These are phyloP conservation scores for Xestoiulus laeticollis DNA, from an alignment of 2,888 invertebrate species.

Conservation along the genomic window DNA sequence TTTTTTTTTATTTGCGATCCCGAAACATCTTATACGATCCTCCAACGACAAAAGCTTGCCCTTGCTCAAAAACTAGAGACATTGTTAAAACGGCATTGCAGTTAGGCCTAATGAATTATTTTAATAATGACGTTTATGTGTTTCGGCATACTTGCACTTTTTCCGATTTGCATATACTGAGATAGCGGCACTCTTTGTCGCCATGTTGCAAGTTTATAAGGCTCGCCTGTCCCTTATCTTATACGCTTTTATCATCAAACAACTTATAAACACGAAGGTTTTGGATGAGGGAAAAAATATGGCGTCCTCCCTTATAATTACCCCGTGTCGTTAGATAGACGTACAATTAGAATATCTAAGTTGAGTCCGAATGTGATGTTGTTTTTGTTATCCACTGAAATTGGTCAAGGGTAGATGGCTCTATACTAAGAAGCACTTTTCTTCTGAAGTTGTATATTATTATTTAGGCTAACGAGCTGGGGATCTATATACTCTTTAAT, in stretches of 20 bases:
- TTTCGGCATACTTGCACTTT: slow-evolving; percentile 22
- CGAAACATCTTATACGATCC: not conserved
- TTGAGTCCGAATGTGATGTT: not conserved
- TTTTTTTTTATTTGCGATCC: not conserved
- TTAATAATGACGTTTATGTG: slow-evolving; percentile 31
- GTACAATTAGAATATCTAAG: not conserved
- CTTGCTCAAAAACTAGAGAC: not conserved
- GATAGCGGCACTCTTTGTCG: slow-evolving; percentile 32
- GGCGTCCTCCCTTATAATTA: slow-evolving; percentile 36
- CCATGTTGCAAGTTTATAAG: not conserved
- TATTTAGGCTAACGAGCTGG: not conserved
- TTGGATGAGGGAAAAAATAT: not conserved
- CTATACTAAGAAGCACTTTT: not conserved
- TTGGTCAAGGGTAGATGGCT: slow-evolving; percentile 18
- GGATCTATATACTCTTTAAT: not conserved
- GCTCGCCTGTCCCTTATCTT: not conserved
- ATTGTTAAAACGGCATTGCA: not conserved
- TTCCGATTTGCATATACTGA: not conserved
- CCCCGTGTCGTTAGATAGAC: slow-evolving; percentile 24
- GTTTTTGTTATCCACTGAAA: slow-evolving; percentile 4
- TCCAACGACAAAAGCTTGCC: not conserved
- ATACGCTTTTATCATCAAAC: not conserved
- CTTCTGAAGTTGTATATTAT: not conserved
- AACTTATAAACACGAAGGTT: not conserved
- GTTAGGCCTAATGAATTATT: slow-evolving; percentile 35